Evolutionary conservation across 1,140 invertebrate species (phyloP), one percentile per base, ranked within the genome.

Genomic region (Meloidogyne exigua): DNA sequence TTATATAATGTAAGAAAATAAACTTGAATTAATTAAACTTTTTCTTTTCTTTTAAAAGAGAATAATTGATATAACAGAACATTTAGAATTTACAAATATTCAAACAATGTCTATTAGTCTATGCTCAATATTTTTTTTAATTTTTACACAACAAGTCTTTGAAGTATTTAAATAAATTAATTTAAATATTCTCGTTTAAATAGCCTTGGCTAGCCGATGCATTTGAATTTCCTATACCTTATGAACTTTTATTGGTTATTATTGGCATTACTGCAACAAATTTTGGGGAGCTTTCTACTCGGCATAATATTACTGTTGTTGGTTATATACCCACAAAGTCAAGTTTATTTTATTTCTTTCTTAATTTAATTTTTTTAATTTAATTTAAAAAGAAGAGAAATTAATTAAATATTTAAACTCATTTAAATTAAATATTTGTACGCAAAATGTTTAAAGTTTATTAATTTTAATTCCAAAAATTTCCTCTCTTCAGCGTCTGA

Each of bases 231-330:
- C 84, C 84, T 9, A 78, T 86, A 49, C 84, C 84, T 5, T 86
- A 82, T 76, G 84, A 86, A 68, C 70, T 86, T 23, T 67, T 86
- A 32, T 70, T 86, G 70, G 84, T 84, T n/a, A 80, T 86, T 68
- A 75, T 86, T 28, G 86, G 84, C 63, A 86, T 85, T 71, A 88
- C 84, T 23, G 85, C 84, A n/a, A 87, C 85, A 13, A 86, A 85
- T 68, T 86, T 80, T 73, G 84, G 84, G 5, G 83, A 86, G 69
- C 75, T 86, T 9, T 83, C 81, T 11, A 84, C 63, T 67, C 75
- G 81, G 66, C 80, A 86, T 72, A 72, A 78, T 21, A 76, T 86
- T 39, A 78, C 73, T 62, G 84, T 86, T 25, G 84, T 86, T 36
- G 81, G 85, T 10, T 81, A 83, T 68, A 87, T 86, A 42, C 84